phyloP scores from a whole-genome alignment of 1,140 invertebrate genomes.

The Drosophila cardini region DNA sequence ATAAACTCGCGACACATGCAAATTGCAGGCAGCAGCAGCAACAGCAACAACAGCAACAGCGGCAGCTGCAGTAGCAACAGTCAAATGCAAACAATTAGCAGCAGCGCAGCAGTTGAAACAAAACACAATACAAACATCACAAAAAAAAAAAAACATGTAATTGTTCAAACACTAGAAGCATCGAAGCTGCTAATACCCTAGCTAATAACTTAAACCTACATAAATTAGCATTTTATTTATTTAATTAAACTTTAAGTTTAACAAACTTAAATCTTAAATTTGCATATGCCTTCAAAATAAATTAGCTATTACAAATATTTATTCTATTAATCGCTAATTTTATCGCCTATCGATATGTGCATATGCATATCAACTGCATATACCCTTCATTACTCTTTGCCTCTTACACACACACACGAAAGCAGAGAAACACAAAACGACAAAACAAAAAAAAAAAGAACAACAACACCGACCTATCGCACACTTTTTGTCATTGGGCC shows the following conservation, averaged over 20 bases:
- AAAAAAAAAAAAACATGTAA: slow-evolving; percentile 39
- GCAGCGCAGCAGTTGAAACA: slow-evolving; percentile 32
- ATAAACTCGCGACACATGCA: slow-evolving; percentile 82
- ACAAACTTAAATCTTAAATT: no score
- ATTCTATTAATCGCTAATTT: no score
- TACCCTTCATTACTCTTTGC: neutral
- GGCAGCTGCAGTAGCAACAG: slow-evolving; percentile 34
- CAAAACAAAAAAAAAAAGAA: slow-evolving; percentile 4
- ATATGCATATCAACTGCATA: neutral
- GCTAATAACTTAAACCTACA: neutral
- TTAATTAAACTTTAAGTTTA: no score
- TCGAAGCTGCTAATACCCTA: slow-evolving; percentile 12
- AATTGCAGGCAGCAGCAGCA: slow-evolving; percentile 63
- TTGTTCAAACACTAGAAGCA: neutral
- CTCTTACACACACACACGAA: neutral
- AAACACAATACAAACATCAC: slow-evolving; percentile 42
- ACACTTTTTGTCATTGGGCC: slow-evolving; percentile 77
- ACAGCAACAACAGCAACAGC: slow-evolving; percentile 32
- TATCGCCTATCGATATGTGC: no score
- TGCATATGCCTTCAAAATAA: no score
- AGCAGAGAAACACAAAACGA: slow-evolving; percentile 2
- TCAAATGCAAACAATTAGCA: slow-evolving; percentile 61
- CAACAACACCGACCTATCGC: slow-evolving; percentile 73
- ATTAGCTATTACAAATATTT: no score
- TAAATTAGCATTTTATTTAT: no score